Evolutionary conservation across 2,113 vertebrate species (phyloP), one percentile per base, ranked within the genome.

Genomic region (Hippocampus guttulatus): DNA sequence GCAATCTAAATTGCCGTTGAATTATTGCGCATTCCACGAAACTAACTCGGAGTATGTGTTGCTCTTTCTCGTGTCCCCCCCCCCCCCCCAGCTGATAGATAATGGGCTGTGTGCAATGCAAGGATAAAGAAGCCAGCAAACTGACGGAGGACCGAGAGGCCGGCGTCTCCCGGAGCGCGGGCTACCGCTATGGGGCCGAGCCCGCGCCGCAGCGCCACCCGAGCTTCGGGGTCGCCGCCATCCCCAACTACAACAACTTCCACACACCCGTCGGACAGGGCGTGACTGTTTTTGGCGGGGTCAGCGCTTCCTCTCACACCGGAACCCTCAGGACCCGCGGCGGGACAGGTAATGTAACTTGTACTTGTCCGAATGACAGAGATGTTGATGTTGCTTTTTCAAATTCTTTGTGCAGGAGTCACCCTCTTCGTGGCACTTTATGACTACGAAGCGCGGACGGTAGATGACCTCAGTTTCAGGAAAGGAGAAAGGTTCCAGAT

Each of bases 81-180:
- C 30, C 30, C 30, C 30, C 30, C 30, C 30, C 25, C 90, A 95
- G 95, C 94, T 90, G 92, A 90, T 94, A 95, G 94, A 98, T 94
- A 96, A 98, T 98, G 96, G 96, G 96, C 95, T 98, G 96, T 96
- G 95, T 96, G 93, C 96, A 98, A 96, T 98, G 96, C 93, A 98
- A 97, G 95, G 95, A 98, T 84, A 98, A 97, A 93, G 96, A 98
- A 92, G 93, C 95, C 91, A 93, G 94, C 76, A 98, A 97, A 95
- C 93, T 96, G 84, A 95, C 95, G 5, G 96, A 96, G 0, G 94
- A 96, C 84, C 87, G 93, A 76, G 94, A 87, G 73, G 90, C 92
- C 86, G 93, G 93, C 88, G 91, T 95, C 91, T 94, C 94, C 82
- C 95, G 95, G 88, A 95, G 92, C 77, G 92, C 93, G 3, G 94